Evolutionary conservation across 2,888 invertebrate species (phyloP).

Genomic region (Muschampia plurimacula): DNA sequence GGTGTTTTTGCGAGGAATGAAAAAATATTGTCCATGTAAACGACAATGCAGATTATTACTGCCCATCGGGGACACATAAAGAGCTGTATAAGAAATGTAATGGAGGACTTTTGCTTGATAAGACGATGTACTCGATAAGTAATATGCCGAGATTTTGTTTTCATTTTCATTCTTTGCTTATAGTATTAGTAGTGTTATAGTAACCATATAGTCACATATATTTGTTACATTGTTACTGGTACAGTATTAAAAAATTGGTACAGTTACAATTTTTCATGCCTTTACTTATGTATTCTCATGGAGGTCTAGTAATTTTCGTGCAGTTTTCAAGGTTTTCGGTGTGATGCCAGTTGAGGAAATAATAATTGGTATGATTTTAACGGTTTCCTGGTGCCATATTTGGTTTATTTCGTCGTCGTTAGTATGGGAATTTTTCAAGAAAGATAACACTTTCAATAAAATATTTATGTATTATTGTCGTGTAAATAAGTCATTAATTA

Average conservation of each 20-base stretch:
- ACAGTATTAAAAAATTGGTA: background rate
- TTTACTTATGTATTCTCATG: background rate
- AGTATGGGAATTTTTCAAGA: background rate
- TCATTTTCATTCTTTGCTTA: constrained; percentile 5
- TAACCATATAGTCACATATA: background rate
- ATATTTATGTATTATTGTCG: background rate
- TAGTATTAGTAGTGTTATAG: constrained; percentile 12
- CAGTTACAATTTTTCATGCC: background rate
- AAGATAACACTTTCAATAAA: background rate
- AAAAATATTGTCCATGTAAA: constrained; percentile 76
- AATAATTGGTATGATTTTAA: no score
- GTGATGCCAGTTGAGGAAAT: no score
- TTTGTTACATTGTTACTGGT: no score
- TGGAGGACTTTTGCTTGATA: constrained; percentile 56
- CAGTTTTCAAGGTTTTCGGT: no score
- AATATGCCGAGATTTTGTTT: constrained; percentile 42
- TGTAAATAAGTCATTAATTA: background rate
- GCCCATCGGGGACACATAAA: constrained; percentile 70
- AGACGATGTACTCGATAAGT: constrained; percentile 54
- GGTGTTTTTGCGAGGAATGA: constrained; percentile 69
- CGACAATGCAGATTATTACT: constrained; percentile 78
- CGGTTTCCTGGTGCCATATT: background rate
- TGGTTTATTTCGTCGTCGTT: constrained; percentile 7
- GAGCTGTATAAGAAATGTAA: constrained; percentile 67
- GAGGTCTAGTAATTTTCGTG: background rate